Base-by-base conservation (phyloP, 2,888 invertebrate genomes). In the Troilus luridus region DNA sequence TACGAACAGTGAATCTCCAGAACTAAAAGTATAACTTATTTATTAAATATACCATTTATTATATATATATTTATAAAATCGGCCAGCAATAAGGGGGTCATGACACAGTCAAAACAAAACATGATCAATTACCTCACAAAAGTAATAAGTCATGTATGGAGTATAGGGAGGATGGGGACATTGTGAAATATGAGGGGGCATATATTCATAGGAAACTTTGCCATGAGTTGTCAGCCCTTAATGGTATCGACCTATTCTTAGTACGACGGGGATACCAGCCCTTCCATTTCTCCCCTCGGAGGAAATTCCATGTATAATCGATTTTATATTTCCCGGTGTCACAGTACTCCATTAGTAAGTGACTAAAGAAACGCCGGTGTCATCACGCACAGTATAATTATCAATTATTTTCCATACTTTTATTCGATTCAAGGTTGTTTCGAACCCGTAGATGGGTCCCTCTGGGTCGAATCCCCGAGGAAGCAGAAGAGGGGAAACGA, bases 101-200 rank as follows among this genome's bases (percentile, higher is more conserved):
- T 24, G 72, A 41, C 72, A 77, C 27, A 27, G 27, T 77, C 27
- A 41, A 77, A 41, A 77, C 72, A 77, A 77, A 41, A 77, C 41
- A 77, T 77, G 72, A 77, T 77, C 72, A 77, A 77, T 77, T 77
- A 41, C 72, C 27, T 41, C 41, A 41, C 41, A 19, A 77, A 77
- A 77, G 72, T 41, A 77, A 77, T 77, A 77, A 77, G 72, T 77
- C 41, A 77, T 77, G 72, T 41, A 24, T 24, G 24, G 24, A 24
- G 41, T 41, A 41, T 41, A 41, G 41, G 41, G 41, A 5, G 41
- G 41, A 41, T 41, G 21, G 64, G 64, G 72, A 27, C 11, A 14
- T 77, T 77, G 72, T 77, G 72, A 77, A 77, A 21, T 77, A 77
- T 77, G 72, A 77, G 72, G 41, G 72, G 72, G 72, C 72, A 77